Evolutionary conservation across 2,888 invertebrate genomes (phyloP), one percentile per base, ranked within the genome.

Genomic region (Oligia fasciuncula): DNA sequence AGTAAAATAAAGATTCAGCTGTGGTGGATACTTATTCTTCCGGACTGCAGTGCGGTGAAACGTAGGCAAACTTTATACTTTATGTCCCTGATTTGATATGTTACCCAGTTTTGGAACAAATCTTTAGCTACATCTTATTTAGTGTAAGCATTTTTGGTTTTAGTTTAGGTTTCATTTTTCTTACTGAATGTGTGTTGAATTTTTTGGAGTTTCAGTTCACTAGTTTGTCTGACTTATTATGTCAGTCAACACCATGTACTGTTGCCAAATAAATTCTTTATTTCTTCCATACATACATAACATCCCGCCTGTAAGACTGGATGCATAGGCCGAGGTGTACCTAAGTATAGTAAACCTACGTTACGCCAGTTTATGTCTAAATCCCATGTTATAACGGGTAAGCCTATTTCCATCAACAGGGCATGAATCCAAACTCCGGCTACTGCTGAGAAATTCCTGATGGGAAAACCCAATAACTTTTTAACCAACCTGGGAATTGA

Each of bases 31-130:
- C 54, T 83, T 87, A 76, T 84, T 88, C 80, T 85, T 78, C 72
- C 73, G 76, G 81, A 82, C 89, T 87, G 89, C 90, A 90, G 76
- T 88, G 88, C 89, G 83, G 88, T 85, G 87, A 85, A 86, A 81
- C 85, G 90, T 83, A 82, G 89, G 85, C 85, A 87, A 85, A 85
- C 81, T 89, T 87, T 87, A 79, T 85, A 84, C 79, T 88, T 85
- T 81, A 85, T 81, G 79, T 73, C 81, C 72, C 76, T 82, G 76
- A 85, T 85, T 87, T 87, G 68, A 79, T 87, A 75, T 73, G 81
- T 68, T 81, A 76, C 84, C 71, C 70, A 87, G 76, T 76, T 79
- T 68, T 54, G 29, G 43, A 86, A 76, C 65, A 86, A 86, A 84
- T 86, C 76, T 76, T 62, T 73, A 65, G 57, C 72, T 83, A 78